Conservation (phyloP, 2,888 invertebrate species). For the Seira sanloemensis region DNA sequence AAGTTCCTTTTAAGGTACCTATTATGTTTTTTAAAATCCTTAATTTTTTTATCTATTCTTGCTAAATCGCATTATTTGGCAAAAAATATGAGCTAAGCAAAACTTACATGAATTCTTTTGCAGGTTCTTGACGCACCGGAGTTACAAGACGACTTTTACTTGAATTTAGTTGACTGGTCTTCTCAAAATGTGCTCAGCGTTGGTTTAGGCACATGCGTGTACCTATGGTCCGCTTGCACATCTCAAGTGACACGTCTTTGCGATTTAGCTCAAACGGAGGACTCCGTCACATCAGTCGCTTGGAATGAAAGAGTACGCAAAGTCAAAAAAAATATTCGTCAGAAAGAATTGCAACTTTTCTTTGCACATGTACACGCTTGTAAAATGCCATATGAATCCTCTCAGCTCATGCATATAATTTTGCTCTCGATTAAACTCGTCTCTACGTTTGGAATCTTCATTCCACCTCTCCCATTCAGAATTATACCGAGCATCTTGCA, state of each 20-base stretch:
- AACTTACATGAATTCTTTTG: neutral
- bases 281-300: constrained; percentile 97
- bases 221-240: constrained; percentile 99
- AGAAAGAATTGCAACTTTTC: neutral
- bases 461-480: constrained; percentile 92
- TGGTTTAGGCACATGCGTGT: constrained; percentile 97
- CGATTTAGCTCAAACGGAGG: constrained; percentile 94
- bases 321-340: neutral
- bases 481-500: constrained; percentile 96
- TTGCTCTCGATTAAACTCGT: too few species aligned
- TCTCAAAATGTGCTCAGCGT: constrained; percentile 99
- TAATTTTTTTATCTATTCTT: too few species aligned
- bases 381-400: too few species aligned
- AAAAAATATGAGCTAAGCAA: neutral
- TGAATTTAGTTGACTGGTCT: constrained; percentile 99
- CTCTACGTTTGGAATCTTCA: constrained; percentile 95
- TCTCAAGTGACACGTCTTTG: constrained; percentile 98
- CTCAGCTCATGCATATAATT: too few species aligned
- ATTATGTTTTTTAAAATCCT: too few species aligned
- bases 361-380: too few species aligned
- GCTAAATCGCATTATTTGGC: too few species aligned
- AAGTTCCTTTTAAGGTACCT: constrained; percentile 95
- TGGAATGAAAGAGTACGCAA: constrained; percentile 91
- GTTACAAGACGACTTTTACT: constrained; percentile 98
- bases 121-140: constrained; percentile 94